These are phyloP conservation scores for Semotilus atromaculatus DNA, from an alignment of 2,797 vertebrate species.

Conservation along the genomic window DNA sequence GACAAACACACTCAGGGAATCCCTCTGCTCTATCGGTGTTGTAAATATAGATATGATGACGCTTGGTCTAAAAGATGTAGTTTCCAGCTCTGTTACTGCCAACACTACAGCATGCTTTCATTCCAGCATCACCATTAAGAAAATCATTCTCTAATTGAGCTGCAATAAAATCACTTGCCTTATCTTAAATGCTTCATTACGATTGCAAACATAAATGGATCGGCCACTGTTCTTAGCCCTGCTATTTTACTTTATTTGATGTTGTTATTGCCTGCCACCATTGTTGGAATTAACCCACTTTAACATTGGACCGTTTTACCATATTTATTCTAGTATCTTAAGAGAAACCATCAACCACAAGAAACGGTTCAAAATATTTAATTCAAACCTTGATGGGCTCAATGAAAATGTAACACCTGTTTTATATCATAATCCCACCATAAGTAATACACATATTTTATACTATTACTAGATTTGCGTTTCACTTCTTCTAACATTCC, in stretches of 20 bases:
- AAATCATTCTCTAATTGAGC: conserved; percentile 57
- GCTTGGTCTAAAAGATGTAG: conserved; percentile 33
- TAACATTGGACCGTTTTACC: background rate
- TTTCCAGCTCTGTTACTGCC: conserved; percentile 32
- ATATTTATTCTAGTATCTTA: conserved; percentile 29
- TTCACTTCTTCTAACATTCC: background rate
- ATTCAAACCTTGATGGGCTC: background rate
- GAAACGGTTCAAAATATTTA: background rate
- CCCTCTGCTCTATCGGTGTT: conserved; percentile 10
- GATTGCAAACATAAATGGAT: conserved; percentile 47
- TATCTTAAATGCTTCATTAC: conserved; percentile 60
- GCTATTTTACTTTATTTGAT: conserved; percentile 47
- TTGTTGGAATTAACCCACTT: conserved; percentile 21
- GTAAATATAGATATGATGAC: conserved; percentile 40
- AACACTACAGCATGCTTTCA: conserved; percentile 32
- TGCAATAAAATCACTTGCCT: conserved; percentile 53
- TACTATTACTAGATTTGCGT: background rate
- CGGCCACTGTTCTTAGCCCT: conserved; percentile 23
- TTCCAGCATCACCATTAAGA: conserved; percentile 46
- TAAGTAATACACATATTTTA: background rate
- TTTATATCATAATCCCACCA: background rate
- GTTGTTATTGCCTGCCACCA: conserved; percentile 24
- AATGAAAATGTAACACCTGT: background rate
- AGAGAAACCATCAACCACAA: conserved; percentile 10
- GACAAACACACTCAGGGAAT: conserved; percentile 32